Base-by-base conservation (phyloP, 1,140 invertebrate genomes). In the Drosophila ambigua region DNA sequence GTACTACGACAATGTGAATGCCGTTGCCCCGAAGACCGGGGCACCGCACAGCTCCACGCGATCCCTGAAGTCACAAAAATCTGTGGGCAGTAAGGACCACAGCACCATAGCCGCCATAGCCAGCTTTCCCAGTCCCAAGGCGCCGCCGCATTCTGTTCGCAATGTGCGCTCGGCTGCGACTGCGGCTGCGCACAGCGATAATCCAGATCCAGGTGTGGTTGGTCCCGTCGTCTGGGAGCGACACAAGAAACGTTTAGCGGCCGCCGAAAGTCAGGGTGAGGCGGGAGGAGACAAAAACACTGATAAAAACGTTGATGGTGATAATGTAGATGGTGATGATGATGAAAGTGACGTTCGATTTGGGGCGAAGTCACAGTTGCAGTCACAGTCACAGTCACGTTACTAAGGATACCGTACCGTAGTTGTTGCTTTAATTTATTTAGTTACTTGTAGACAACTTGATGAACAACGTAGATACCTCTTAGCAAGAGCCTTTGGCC, bases 191-290 rank as follows among this genome's bases (percentile, higher is more conserved):
- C 91, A 92, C 60, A 91, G 91, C 79, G 91, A 92, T 63, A 90
- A 91, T 75, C 85, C 91, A 74, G 96, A 97, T 93, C 96, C 96
- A 1, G 96, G 96, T n/a, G 95, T 96, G n/a, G 93, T 97, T 24
- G 96, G 96, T 0, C 96, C 96, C 0, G 92, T 96, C 46, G 96
- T 97, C 3, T 97, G 96, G 96, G 95, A 96, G 90, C 88, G 96
- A 49, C 95, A 96, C 81, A 93, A 93, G 69, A 87, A 94, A 77
- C 87, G 92, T 11, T 16, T 87, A 46, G 53, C 66, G 62, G 80
- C 79, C 93, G 75, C 68, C 31, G 79, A 79, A 60, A 74, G 83
- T 57, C 77, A 80, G 82, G 84, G 85, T 88, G 85, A 90, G 89
- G 57, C 75, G 79, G 79, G 79, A 73, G 78, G 62, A 62, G 60